Conservation (phyloP, 2,888 invertebrate species). For the Megastigmus dorsalis region DNA sequence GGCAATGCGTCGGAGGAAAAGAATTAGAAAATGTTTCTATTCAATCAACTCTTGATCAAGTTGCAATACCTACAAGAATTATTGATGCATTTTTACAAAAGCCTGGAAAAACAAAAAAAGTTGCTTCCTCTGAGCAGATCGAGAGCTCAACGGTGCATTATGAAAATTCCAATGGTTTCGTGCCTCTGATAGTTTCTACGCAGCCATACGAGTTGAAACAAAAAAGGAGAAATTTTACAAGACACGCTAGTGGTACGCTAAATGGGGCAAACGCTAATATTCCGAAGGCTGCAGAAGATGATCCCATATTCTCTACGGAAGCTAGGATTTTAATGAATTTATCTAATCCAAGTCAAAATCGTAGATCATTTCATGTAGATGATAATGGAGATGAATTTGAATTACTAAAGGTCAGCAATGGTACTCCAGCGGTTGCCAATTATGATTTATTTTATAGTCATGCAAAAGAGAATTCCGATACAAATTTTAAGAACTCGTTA, state of each 20-base stretch:
- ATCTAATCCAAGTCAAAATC: conserved; percentile 59
- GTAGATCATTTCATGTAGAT: conserved; percentile 65
- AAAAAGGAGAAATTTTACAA: conserved; percentile 23
- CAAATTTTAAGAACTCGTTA: conserved; percentile 19
- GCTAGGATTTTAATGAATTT: conserved; percentile 65
- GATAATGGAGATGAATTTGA: conserved; percentile 67
- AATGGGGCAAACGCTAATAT: conserved; percentile 12
- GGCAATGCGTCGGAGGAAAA: conserved; percentile 61
- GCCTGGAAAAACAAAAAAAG: conserved; percentile 11
- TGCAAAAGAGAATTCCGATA: neutral
- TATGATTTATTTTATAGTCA: conserved; percentile 65
- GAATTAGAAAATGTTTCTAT: conserved; percentile 56
- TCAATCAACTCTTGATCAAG: conserved; percentile 63
- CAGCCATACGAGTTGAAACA: conserved; percentile 36
- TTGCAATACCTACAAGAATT: conserved; percentile 66
- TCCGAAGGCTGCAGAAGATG: neutral
- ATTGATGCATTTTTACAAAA: conserved; percentile 51
- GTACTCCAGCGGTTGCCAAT: conserved; percentile 69
- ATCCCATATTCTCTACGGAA: conserved; percentile 63
- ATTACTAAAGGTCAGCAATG: conserved; percentile 68
- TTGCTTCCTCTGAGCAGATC: conserved; percentile 7
- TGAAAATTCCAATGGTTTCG: conserved; percentile 69
- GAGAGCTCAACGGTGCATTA: conserved; percentile 60
- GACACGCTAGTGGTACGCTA: neutral
- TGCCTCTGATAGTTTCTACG: conserved; percentile 63